Percentiles rank a stretch among this genome's conserved stretches.
phyloP scores from a whole-genome alignment of 2,797 vertebrate genomes.

The Galagoides demidoff region DNA sequence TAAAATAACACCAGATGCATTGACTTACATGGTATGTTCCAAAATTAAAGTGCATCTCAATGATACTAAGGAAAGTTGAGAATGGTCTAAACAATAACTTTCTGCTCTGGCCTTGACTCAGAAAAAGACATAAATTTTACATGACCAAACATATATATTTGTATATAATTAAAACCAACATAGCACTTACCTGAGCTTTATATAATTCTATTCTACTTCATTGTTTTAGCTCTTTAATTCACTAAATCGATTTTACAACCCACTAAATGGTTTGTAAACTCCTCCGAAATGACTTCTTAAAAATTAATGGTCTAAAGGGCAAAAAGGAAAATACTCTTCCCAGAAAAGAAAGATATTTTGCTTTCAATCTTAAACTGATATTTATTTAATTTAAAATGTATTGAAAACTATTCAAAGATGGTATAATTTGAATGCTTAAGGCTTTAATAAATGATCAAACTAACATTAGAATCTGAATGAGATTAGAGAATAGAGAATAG shows the following conservation, averaged over 20 bases:
- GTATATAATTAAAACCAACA: not conserved
- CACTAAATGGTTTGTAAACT: not conserved
- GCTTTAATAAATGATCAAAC: not conserved
- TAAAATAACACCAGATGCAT: conserved; percentile 8
- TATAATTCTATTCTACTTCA: not conserved
- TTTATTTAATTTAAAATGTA: not conserved
- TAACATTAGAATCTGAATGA: conserved; percentile 36
- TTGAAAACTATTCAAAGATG: not conserved
- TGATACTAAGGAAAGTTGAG: not conserved
- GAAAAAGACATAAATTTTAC: conserved; percentile 28
- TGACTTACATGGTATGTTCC: not conserved
- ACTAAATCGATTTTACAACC: not conserved
- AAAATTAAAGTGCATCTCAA: conserved; percentile 27
- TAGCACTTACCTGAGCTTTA: not conserved
- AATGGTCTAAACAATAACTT: not conserved
- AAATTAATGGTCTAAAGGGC: not conserved
- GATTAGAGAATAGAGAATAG: too few relatives aligned
- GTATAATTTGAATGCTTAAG: not conserved
- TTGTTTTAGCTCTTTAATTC: conserved; percentile 17
- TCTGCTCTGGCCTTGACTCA: not conserved
- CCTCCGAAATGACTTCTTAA: not conserved
- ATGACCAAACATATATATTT: not conserved
- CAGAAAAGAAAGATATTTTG: conserved; percentile 4
- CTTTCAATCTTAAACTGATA: not conserved
- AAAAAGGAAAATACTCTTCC: conserved; percentile 22